Evolutionary conservation across 2,113 vertebrate species (phyloP), one percentile per base, ranked within the genome.

Genomic region (Struthidea cinerea): DNA sequence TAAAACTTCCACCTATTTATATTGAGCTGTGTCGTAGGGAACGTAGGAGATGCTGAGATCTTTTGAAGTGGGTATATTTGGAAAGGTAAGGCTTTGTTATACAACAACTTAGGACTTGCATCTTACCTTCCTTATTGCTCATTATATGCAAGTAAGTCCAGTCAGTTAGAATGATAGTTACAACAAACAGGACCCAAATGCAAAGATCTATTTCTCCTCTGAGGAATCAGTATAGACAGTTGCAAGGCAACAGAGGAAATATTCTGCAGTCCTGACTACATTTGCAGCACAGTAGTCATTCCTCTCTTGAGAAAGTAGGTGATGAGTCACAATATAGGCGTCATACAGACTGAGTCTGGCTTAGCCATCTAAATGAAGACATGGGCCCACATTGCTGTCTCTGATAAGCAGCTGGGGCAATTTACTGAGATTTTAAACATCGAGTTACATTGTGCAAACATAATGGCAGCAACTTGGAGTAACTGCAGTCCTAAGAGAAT

Each of bases 161-260:
- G 14, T 37, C 46, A 35, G n/a, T 87, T 83, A 60, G 49, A 82
- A 60, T 55, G 28, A 57, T 61, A 82, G 26, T 85, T 91, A n/a
- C 4, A 10, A 47, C 61, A 82, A 80, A 70, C 23, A 77, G 60
- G 24, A 84, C 52, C 50, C 57, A 74, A 89, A 74, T 52, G 68
- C 50, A 84, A 86, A 65, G 26, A 73, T 61, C 33, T 73, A 6
- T 86, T 77, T 92, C 33, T 61, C 65, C 15, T 86, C 52, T 74
- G 61, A 92, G 76, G 76, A 86, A 35, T 81, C 52, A 18, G 33
- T 63, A n/a, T 32, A 70, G 88, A 28, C 83, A 59, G 79, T 89
- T 95, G 89, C 42, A 93, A 90, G 73, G 86, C 86, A 94, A 90
- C 93, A 92, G 86, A 93, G 89, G 83, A 96, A 93, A 30, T 86